These are phyloP conservation scores for Hemicordylus capensis DNA, from an alignment of 2,113 vertebrate species.

Conservation along the genomic window DNA sequence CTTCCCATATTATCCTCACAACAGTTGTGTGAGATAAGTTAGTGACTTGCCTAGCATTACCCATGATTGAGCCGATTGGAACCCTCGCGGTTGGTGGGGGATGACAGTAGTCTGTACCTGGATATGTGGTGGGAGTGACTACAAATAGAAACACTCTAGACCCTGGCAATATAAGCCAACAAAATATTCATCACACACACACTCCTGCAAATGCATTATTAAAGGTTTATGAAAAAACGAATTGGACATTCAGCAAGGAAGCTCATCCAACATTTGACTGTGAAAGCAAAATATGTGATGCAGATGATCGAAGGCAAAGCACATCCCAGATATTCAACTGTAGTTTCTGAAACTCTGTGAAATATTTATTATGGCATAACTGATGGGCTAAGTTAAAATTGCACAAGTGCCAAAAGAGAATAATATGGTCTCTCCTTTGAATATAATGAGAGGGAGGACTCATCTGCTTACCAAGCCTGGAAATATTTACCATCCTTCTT, in stretches of 20 bases:
- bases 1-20: background rate
- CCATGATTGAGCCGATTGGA: too few species aligned
- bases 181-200: background rate
- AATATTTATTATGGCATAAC: background rate
- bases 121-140: too few species aligned
- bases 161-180: background rate
- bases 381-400: background rate
- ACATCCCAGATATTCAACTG: background rate
- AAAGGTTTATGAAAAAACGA: background rate
- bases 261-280: background rate
- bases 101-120: too few species aligned
- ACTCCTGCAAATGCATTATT: background rate
- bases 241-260: background rate
- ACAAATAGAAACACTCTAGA: background rate
- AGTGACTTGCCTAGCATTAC: too few species aligned
- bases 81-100: too few species aligned
- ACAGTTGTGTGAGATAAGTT: background rate
- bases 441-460: background rate
- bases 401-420: background rate
- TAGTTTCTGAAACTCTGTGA: background rate
- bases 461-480: too few species aligned
- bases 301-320: background rate
- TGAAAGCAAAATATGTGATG: background rate
- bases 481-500: too few species aligned
- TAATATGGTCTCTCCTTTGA: background rate